These are phyloP conservation scores for Physocephala rufipes DNA, from an alignment of 2,888 invertebrate genomes.

Conservation along the genomic window DNA sequence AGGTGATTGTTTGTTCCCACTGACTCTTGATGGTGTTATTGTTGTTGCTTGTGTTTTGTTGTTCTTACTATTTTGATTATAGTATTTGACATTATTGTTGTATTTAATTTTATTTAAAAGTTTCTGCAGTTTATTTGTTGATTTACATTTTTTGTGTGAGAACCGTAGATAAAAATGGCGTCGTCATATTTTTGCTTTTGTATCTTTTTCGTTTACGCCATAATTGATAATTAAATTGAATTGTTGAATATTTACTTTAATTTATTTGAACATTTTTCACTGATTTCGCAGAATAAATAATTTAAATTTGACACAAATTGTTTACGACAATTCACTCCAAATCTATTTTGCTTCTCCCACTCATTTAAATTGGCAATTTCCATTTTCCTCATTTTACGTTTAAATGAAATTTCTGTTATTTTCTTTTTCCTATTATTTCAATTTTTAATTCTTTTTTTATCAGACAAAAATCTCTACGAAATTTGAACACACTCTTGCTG, in stretches of 20 bases:
- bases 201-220: too few relatives aligned
- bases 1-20: slow-evolving; percentile 38
- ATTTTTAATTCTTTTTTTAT: too few relatives aligned
- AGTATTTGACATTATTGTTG: slow-evolving; percentile 33
- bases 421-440: slow-evolving; percentile 11
- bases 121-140: slow-evolving; percentile 26
- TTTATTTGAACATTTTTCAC: too few relatives aligned
- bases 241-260: too few relatives aligned
- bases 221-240: too few relatives aligned
- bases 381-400: slow-evolving; percentile 25
- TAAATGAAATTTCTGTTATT: slow-evolving; percentile 5
- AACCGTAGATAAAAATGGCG: not conserved
- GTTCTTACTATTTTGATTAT: slow-evolving; percentile 33
- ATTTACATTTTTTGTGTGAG: slow-evolving; percentile 34
- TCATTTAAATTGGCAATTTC: too few relatives aligned
- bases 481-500: not conserved
- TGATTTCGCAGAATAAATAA: too few relatives aligned
- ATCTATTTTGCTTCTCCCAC: too few relatives aligned
- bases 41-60: slow-evolving; percentile 34
- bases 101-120: slow-evolving; percentile 32
- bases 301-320: too few relatives aligned
- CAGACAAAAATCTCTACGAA: not conserved
- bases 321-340: too few relatives aligned
- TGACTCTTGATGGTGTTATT: slow-evolving; percentile 42
- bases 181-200: too few relatives aligned